Evolutionary conservation across 2,113 vertebrate species (phyloP), one percentile per base, ranked within the genome.

Genomic region (Eclectus roratus): DNA sequence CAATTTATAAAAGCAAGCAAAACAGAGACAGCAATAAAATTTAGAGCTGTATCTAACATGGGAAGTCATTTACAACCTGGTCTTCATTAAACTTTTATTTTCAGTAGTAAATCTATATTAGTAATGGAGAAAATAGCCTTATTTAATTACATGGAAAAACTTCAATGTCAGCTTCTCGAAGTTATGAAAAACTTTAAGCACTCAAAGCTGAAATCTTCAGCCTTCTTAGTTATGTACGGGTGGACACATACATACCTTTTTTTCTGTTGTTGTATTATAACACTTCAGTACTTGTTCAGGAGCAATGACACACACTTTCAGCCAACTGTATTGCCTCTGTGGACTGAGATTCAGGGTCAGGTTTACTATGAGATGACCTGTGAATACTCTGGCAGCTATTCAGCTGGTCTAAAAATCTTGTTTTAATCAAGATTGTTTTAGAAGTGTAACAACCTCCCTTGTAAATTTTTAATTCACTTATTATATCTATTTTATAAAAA

Each of bases 381-480:
- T 80, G 65, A 85, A 15, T 63, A 37, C n/a, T 89, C 49, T 28
- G 19, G 58, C 37, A 60, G 29, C 50, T 89, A n/a, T 49, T 92
- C 37, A 72, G 10, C 24, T 88, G 24, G 20, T 37, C 60, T 91
- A 84, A 88, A 92, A 92, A 68, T 49, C 33, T 52, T 7, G 58
- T 79, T 88, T 89, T 94, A 95, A 96, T 76, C 60, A 63, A n/a
- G 46, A 74, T 78, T 86, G 60, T 25, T 94, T 93, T 64, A 73
- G 44, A 89, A 76, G 11, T 56, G 10, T 64, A 85, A 49, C 49
- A 63, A 77, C 17, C 6, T 21, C 4, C 1, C 18, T 47, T 47
- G 16, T 24, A 76, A 74, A 88, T 74, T 90, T 74, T 89, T 82
- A 81, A 41, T 85, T 70, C 46, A 21, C 52, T 64, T 79, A 58